A percentile compares a stretch with the other conserved stretches of the same genome.
Conservation (phyloP, 2,113 vertebrate genomes). For the Dermatemys mawii region DNA sequence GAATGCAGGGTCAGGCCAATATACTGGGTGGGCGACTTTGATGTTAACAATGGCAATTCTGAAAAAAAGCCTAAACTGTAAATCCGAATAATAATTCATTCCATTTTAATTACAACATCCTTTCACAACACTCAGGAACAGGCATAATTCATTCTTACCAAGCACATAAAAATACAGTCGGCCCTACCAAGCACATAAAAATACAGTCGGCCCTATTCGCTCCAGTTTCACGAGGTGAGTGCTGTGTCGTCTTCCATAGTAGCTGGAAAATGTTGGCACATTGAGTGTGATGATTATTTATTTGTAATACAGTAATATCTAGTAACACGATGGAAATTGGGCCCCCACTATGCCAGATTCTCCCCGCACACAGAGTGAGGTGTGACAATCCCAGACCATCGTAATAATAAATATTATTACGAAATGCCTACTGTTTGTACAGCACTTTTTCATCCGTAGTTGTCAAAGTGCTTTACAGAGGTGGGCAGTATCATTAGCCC, state of each 20-base stretch:
- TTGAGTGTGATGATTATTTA: too few relatives aligned
- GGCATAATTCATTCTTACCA: constrained; percentile 27
- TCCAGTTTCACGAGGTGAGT: neutral
- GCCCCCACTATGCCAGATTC: too few relatives aligned
- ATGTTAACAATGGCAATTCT: neutral
- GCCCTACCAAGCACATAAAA: constrained; percentile 28
- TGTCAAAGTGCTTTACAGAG: too few relatives aligned
- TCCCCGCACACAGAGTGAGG: too few relatives aligned
- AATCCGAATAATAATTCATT: constrained; percentile 47
- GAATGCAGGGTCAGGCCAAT: neutral
- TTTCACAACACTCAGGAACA: constrained; percentile 39
- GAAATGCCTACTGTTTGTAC: too few relatives aligned
- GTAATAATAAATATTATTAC: too few relatives aligned
- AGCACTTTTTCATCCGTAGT: too few relatives aligned
- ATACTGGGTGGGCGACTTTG: neutral
- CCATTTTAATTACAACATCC: constrained; percentile 47
- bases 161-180: constrained; percentile 8
- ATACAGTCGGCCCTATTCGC: neutral
- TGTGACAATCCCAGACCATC: too few relatives aligned
- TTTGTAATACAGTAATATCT: too few relatives aligned
- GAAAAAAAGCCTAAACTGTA: constrained; percentile 39
- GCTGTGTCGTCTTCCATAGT: constrained; percentile 4
- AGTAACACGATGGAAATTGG: too few relatives aligned
- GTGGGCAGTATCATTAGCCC: too few relatives aligned
- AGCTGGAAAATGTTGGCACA: constrained; percentile 30